Evolutionary conservation across 2,113 vertebrate species (phyloP).

Genomic region (Chaetops frenatus): DNA sequence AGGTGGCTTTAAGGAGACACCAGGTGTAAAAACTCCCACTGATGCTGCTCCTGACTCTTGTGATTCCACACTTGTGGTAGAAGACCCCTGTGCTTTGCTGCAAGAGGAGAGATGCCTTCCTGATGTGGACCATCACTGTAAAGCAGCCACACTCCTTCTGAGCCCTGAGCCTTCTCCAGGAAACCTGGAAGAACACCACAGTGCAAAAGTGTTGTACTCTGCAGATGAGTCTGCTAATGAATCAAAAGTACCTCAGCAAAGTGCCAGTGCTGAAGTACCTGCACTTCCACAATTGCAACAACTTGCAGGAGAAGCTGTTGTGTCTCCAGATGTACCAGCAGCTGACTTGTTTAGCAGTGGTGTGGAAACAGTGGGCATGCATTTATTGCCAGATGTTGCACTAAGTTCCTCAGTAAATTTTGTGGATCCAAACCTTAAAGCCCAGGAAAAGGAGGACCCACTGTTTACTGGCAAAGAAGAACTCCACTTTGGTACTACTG

Average conservation of each 20-base stretch:
- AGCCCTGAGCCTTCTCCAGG: neutral
- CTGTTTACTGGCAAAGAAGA: neutral
- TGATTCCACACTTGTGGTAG: neutral
- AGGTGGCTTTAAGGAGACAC: neutral
- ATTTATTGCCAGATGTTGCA: neutral
- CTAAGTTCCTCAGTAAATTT: neutral
- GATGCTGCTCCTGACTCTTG: neutral
- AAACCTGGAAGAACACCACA: neutral
- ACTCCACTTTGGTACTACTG: neutral
- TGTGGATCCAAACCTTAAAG: neutral
- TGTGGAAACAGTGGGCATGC: neutral
- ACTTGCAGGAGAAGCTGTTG: neutral
- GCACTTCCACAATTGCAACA: neutral
- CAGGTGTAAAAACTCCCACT: neutral
- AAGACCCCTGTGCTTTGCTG: neutral
- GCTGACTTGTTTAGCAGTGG: neutral
- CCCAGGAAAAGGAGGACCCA: neutral
- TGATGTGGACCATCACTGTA: neutral
- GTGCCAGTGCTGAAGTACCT: neutral
- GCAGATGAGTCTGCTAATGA: neutral
- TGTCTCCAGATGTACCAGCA: neutral
- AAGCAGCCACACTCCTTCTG: neutral
- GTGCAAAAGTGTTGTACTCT: neutral
- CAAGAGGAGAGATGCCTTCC: neutral
- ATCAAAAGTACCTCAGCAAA: neutral